Conservation (phyloP, 2,888 invertebrate species). For the Drosophila leonis region DNA sequence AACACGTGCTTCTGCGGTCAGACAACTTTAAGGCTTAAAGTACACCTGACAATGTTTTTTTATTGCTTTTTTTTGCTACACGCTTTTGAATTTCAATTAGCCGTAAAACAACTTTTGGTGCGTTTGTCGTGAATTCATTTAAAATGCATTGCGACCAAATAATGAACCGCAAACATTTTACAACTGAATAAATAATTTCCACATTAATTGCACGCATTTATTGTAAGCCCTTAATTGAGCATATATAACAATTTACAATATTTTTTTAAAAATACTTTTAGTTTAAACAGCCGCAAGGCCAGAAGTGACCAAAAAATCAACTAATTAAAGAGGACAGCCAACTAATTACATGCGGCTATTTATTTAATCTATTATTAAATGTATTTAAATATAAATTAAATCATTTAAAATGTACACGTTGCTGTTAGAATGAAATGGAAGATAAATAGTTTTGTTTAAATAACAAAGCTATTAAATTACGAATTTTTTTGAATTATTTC, state of each 20-base stretch:
- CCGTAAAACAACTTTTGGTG: slow-evolving; percentile 9
- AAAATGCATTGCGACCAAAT: slow-evolving; percentile 63
- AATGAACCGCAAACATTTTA: slow-evolving; percentile 78
- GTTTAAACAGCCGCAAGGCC: not conserved
- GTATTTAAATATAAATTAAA: not conserved
- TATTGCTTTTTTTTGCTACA: slow-evolving; percentile 11
- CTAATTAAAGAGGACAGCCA: slow-evolving; percentile 22
- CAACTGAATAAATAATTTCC: slow-evolving; percentile 79
- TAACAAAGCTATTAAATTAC: too few species aligned
- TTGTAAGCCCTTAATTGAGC: slow-evolving; percentile 71
- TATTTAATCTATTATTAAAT: slow-evolving; percentile 4
- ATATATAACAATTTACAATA: slow-evolving; percentile 32
- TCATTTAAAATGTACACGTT: not conserved
- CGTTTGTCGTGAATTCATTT: slow-evolving; percentile 60
- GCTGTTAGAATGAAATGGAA: not conserved
- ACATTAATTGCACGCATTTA: slow-evolving; percentile 73
- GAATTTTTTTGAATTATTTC: too few species aligned
- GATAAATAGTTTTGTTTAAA: not conserved
- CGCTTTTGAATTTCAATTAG: slow-evolving; percentile 11
- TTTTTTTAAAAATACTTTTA: not conserved
- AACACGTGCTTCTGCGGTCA: slow-evolving; percentile 55
- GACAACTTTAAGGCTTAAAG: slow-evolving; percentile 60
- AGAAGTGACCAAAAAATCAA: slow-evolving; percentile 7
- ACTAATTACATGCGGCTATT: slow-evolving; percentile 18
- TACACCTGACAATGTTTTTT: slow-evolving; percentile 10